phyloP scores from a whole-genome alignment of 30 jellyfish, hydroid and myxozoan species.

The Morbakka virulenta region DNA sequence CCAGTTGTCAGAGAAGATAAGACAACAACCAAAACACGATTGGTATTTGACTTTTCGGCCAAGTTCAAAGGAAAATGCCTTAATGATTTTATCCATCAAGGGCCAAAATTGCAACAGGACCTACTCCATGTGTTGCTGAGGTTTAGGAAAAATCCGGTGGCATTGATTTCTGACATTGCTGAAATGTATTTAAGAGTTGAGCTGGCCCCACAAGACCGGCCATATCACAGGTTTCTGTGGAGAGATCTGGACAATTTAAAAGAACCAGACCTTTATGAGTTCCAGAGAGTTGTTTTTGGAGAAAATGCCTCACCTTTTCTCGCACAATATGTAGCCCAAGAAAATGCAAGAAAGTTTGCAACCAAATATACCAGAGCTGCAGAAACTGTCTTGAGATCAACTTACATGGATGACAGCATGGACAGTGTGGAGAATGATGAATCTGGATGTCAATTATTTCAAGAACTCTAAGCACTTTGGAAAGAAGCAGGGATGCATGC shows the following conservation, averaged over 20 bases:
- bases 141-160: constrained; percentile 21
- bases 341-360: constrained; percentile 21
- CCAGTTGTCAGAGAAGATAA: constrained; percentile 18
- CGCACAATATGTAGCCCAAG: constrained; percentile 55
- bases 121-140: constrained; percentile 35
- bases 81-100: constrained; percentile 48
- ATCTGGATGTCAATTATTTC: constrained; percentile 7
- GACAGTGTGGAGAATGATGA: constrained; percentile 20
- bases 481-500: constrained; percentile 72
- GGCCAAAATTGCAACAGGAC: constrained; percentile 56
- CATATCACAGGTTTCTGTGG: constrained; percentile 20
- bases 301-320: constrained; percentile 28
- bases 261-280: constrained; percentile 42
- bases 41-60: constrained; percentile 65
- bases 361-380: constrained; percentile 47
- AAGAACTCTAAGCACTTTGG: constrained; percentile 41
- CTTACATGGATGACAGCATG: too few species aligned
- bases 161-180: constrained; percentile 16
- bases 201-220: not conserved
- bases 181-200: constrained; percentile 23
- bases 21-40: constrained; percentile 40
- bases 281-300: constrained; percentile 59
- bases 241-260: constrained; percentile 7
- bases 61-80: constrained; percentile 45
- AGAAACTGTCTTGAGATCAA: constrained; percentile 48